phyloP scores from a whole-genome alignment of 2,113 vertebrate genomes.

The Osmerus mordax region DNA sequence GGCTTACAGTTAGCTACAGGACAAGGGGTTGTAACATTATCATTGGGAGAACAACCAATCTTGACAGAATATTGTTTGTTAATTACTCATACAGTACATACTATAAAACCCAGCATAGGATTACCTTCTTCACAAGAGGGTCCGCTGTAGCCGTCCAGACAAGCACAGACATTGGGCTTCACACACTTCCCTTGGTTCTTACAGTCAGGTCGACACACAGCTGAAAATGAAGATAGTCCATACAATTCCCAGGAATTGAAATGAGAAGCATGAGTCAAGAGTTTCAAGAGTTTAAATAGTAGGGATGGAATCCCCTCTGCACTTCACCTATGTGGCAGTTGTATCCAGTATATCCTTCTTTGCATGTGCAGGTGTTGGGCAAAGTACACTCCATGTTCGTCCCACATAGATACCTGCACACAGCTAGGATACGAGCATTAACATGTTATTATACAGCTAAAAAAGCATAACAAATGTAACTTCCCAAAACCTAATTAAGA shows the following conservation, averaged over 20 bases:
- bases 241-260: not conserved
- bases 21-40: not conserved
- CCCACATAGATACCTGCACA: slow-evolving; percentile 80
- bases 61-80: not conserved
- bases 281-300: not conserved
- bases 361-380: slow-evolving; percentile 85
- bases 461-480: too few relatives aligned
- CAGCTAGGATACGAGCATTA: slow-evolving; percentile 67
- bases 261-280: not conserved
- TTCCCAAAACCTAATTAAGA: too few relatives aligned
- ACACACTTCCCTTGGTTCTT: slow-evolving; percentile 84
- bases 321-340: slow-evolving; percentile 81
- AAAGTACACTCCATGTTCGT: slow-evolving; percentile 81
- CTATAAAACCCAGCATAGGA: not conserved
- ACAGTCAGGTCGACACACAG: slow-evolving; percentile 84
- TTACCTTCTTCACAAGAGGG: slow-evolving; percentile 82
- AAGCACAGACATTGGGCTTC: slow-evolving; percentile 79
- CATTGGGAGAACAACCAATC: not conserved
- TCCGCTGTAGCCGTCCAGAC: slow-evolving; percentile 75
- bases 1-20: slow-evolving; percentile 79
- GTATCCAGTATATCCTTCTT: slow-evolving; percentile 80
- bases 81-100: not conserved
- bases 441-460: not conserved
- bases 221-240: slow-evolving; percentile 62
- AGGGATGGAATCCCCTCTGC: not conserved